These are phyloP conservation scores for Hyalella azteca DNA, from an alignment of 2,888 invertebrate genomes.

Conservation along the genomic window DNA sequence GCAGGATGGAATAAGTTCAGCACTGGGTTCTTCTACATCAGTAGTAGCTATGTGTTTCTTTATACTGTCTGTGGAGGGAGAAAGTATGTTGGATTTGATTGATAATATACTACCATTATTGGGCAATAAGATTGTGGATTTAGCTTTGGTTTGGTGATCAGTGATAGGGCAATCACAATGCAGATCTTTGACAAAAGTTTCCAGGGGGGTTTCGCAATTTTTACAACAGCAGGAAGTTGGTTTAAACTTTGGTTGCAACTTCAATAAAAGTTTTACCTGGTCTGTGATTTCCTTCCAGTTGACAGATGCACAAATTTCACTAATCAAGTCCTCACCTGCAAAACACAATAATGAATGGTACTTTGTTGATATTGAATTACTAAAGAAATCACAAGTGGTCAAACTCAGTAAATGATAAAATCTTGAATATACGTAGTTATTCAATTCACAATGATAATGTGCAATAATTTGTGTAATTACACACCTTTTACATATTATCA, in stretches of 20 bases:
- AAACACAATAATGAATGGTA: background rate
- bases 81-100: background rate
- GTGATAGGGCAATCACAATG: background rate
- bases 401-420: too few species aligned
- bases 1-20: background rate
- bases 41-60: background rate
- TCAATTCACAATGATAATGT: too few species aligned
- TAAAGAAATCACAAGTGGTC: too few species aligned
- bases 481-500: too few species aligned
- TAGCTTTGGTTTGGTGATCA: background rate
- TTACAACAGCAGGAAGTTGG: background rate
- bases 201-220: background rate
- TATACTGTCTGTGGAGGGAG: background rate
- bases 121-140: background rate
- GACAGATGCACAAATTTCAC: background rate
- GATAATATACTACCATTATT: background rate
- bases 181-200: background rate
- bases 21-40: background rate
- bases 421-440: too few species aligned
- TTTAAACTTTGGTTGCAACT: background rate
- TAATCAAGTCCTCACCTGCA: background rate
- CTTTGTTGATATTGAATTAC: too few species aligned
- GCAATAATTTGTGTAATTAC: too few species aligned
- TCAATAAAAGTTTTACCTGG: background rate
- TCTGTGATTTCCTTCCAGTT: background rate